Evolutionary conservation across 1,140 invertebrate genomes (phyloP), one percentile per base, ranked within the genome.

Genomic region (Coboldia fuscipes): DNA sequence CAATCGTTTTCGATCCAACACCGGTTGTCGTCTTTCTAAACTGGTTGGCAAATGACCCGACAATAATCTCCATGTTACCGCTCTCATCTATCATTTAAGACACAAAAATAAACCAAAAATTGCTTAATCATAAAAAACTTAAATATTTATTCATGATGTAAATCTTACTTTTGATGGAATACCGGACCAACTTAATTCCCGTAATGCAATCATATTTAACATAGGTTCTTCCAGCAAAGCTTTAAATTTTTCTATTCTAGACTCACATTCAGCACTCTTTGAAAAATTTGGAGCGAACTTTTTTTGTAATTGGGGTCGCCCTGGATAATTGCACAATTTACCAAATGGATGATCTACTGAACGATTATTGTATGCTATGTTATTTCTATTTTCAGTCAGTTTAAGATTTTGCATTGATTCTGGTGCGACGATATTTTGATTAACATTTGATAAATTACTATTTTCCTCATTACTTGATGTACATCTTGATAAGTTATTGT

Each of bases 161-260:
- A 72, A 71, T 39, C 75, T 65, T 33, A 92, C 75, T 60, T 77
- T 75, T 13, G 75, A 68, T 26, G 90, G 89, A 41, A 97, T 75
- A 4, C 93, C 93, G 37, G 86, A 90, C 89, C 92, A 97, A 44
- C 86, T 90, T 1, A 93, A 56, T 43, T 86, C 78, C 46, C 84
- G 75, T 15, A 97, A 58, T 46, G 93, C 85, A 44, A 80, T 70
- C 36, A 92, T 58, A 62, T 86, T 76, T 29, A 84, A 61, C 30
- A 81, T 68, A 5, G 66, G 59, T 26, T 66, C 68, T 32, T 79
- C 70, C 30, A 88, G 59, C 16, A 89, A 50, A 40, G 70, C 61
- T 48, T 79, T 63, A 53, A 93, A 88, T 49, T 82, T 74, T 42
- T 85, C 78, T 43, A 86, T 56, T 58, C 84, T 85, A 27, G 72